These are phyloP conservation scores for Xestia sexstrigata DNA, from an alignment of 2,888 invertebrate genomes.

Conservation along the genomic window DNA sequence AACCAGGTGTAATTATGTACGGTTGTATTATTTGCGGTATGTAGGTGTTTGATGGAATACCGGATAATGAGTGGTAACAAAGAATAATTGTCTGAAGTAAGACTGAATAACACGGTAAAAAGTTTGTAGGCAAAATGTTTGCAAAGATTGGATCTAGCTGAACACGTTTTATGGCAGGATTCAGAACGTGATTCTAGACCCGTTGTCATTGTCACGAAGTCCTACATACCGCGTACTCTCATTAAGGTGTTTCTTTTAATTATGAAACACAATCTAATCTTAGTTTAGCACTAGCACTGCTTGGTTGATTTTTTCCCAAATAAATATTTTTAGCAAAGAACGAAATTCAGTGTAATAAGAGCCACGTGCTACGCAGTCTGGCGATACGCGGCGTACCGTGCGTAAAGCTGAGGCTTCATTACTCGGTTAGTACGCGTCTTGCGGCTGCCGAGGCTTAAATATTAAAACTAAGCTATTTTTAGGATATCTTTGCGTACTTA, in stretches of 20 bases:
- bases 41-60: neutral
- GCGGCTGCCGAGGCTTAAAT: neutral
- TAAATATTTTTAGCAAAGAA: neutral
- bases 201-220: neutral
- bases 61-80: neutral
- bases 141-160: neutral
- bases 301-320: neutral
- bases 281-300: neutral
- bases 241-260: neutral
- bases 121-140: neutral
- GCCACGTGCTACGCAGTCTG: conserved; percentile 8
- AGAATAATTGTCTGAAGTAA: neutral
- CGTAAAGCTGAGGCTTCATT: conserved; percentile 42
- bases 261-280: neutral
- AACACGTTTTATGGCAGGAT: neutral
- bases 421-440: conserved; percentile 21
- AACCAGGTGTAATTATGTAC: neutral
- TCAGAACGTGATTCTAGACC: neutral
- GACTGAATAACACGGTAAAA: neutral
- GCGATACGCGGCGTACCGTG: conserved; percentile 29
- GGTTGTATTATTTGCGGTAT: neutral
- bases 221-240: neutral
- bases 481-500: neutral
- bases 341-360: conserved; percentile 22
- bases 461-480: conserved; percentile 23